phyloP scores from a whole-genome alignment of 2,888 invertebrate genomes.

The Agonopterix heracliana region DNA sequence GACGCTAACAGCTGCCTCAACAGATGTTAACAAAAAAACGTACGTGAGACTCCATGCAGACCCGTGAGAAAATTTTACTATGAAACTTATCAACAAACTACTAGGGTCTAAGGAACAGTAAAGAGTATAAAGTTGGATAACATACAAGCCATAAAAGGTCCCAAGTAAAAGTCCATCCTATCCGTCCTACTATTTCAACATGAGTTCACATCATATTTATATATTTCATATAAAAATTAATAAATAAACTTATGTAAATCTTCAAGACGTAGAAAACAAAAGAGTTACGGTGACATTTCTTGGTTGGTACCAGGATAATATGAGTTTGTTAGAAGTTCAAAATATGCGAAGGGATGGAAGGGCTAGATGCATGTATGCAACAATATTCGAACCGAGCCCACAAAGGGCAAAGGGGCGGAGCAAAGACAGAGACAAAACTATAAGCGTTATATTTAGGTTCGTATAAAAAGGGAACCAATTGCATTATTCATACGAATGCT shows the following conservation, averaged over 20 bases:
- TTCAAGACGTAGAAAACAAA: conserved; percentile 17
- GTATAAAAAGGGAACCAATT: conserved; percentile 29
- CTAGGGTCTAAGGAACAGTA: background rate
- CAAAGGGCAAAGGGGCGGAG: conserved; percentile 17
- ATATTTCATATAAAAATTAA: too few species aligned
- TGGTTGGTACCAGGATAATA: conserved; percentile 27
- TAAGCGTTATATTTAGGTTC: conserved; percentile 19
- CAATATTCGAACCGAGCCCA: conserved; percentile 13
- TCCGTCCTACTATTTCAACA: too few species aligned
- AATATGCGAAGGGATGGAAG: conserved; percentile 7
- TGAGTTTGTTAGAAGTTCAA: conserved; percentile 12
- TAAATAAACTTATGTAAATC: background rate
- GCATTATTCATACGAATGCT: conserved; percentile 50
- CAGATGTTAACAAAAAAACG: background rate
- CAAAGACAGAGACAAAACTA: conserved; percentile 25
- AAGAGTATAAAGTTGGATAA: background rate
- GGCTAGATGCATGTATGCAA: conserved; percentile 11
- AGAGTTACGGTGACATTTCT: conserved; percentile 25
- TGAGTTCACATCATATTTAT: background rate
- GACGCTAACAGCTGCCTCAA: too few species aligned
- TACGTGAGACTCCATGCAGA: background rate
- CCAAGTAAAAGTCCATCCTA: too few species aligned
- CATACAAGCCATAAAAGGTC: too few species aligned
- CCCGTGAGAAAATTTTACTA: background rate
- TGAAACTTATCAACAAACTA: background rate